Evolutionary conservation across 2,888 invertebrate genomes (phyloP).

Genomic region (Papilio gigon): DNA sequence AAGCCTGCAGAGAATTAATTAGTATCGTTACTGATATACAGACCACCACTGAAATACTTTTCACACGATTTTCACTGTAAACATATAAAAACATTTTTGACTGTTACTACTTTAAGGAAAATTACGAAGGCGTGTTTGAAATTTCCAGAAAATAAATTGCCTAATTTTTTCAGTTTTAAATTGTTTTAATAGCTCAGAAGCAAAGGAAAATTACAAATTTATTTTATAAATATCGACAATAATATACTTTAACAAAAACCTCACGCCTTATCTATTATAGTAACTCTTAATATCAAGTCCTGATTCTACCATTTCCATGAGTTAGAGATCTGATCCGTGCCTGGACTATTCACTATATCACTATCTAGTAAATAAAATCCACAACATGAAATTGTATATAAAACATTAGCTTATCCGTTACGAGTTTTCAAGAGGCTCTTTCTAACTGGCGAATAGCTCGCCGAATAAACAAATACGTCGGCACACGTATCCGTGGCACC

Average conservation of each 20-base stretch:
- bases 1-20: constrained; percentile 35
- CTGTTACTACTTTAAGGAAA: not conserved
- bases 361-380: not conserved
- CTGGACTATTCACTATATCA: too few species aligned
- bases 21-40: constrained; percentile 35
- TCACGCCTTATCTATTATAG: too few species aligned
- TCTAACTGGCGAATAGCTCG: constrained; percentile 20
- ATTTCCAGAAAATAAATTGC: too few species aligned
- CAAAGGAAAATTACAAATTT: too few species aligned
- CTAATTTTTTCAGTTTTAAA: too few species aligned
- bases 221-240: too few species aligned
- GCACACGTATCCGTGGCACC: constrained; percentile 26
- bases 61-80: constrained; percentile 10
- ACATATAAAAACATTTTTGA: not conserved
- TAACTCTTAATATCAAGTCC: too few species aligned
- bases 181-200: too few species aligned
- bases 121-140: too few species aligned
- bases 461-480: constrained; percentile 33
- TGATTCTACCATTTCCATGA: not conserved
- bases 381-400: constrained; percentile 6
- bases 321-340: too few species aligned
- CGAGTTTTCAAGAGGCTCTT: constrained; percentile 13
- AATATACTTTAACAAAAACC: too few species aligned
- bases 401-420: constrained; percentile 21
- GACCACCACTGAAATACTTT: constrained; percentile 11